These are phyloP conservation scores for Proales similis DNA, from an alignment of 1,140 invertebrate genomes.

Conservation along the genomic window DNA sequence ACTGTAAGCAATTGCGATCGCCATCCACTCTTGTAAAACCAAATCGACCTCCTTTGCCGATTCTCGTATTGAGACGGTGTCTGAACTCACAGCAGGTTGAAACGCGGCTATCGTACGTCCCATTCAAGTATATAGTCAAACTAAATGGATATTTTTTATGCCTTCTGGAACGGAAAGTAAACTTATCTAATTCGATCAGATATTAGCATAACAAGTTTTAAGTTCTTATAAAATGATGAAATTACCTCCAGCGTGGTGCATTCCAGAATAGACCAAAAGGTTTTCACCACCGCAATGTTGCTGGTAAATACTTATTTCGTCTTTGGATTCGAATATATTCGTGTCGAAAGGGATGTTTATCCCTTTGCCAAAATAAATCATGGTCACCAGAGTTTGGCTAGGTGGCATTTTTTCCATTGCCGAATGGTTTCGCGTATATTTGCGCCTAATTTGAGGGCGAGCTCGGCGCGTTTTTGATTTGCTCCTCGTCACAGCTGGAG, in stretches of 20 bases:
- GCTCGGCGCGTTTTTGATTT: no score
- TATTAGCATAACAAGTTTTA: not conserved
- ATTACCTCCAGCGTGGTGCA: constrained; percentile 15
- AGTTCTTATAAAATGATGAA: not conserved
- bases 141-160: constrained; percentile 53
- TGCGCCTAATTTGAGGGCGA: no score
- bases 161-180: constrained; percentile 50
- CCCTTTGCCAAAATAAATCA: constrained; percentile 48
- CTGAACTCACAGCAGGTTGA: constrained; percentile 54
- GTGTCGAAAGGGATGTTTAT: constrained; percentile 40
- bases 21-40: constrained; percentile 44
- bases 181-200: constrained; percentile 44
- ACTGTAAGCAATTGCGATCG: constrained; percentile 35
- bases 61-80: constrained; percentile 44
- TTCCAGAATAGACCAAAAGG: constrained; percentile 43
- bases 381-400: no score
- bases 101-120: constrained; percentile 46
- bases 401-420: no score
- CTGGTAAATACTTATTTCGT: constrained; percentile 50
- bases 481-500: no score
- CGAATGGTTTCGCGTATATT: no score
- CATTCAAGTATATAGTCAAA: constrained; percentile 50
- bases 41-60: constrained; percentile 51
- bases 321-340: constrained; percentile 37
- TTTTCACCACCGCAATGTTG: constrained; percentile 54